Percentiles rank a stretch among this genome's conserved stretches.
Conservation (phyloP, 2,113 vertebrate species). For the Amphilophus citrinellus region DNA sequence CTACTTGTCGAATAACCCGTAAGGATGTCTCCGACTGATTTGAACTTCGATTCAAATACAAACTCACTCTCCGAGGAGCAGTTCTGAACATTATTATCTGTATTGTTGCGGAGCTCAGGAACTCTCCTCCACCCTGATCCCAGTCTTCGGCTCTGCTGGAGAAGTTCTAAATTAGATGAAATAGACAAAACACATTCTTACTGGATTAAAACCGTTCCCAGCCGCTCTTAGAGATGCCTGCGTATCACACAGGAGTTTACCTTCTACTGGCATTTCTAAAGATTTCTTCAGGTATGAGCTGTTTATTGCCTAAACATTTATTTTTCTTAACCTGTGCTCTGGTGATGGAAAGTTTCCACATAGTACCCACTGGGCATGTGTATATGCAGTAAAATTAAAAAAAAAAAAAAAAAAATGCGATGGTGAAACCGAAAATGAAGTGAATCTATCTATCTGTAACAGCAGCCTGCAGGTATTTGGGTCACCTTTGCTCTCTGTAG, state of each 20-base stretch:
- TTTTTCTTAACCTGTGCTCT: background rate
- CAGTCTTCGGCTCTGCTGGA: conserved; percentile 15
- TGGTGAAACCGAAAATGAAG: background rate
- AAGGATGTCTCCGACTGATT: conserved; percentile 56
- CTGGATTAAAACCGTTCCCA: conserved; percentile 68
- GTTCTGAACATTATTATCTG: conserved; percentile 29
- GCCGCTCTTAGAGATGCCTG: conserved; percentile 75
- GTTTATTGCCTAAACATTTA: background rate
- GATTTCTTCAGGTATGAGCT: conserved; percentile 76
- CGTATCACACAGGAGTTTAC: conserved; percentile 65
- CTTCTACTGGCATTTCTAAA: conserved; percentile 71
- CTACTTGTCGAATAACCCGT: conserved; percentile 30
- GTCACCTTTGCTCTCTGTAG: conserved; percentile 29
- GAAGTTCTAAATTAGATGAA: conserved; percentile 67
- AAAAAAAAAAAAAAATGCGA: too few species aligned
- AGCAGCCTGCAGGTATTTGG: conserved; percentile 14
- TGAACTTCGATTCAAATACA: conserved; percentile 51
- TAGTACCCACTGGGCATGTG: background rate
- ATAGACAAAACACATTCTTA: conserved; percentile 12
- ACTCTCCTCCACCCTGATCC: conserved; percentile 40
- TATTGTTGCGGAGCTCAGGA: conserved; percentile 27
- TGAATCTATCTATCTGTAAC: conserved; percentile 4
- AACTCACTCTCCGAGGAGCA: conserved; percentile 23
- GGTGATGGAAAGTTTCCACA: background rate
- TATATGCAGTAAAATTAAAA: background rate